These are phyloP conservation scores for Oxystoma pomonae DNA, from an alignment of 2,888 invertebrate species.

Conservation along the genomic window DNA sequence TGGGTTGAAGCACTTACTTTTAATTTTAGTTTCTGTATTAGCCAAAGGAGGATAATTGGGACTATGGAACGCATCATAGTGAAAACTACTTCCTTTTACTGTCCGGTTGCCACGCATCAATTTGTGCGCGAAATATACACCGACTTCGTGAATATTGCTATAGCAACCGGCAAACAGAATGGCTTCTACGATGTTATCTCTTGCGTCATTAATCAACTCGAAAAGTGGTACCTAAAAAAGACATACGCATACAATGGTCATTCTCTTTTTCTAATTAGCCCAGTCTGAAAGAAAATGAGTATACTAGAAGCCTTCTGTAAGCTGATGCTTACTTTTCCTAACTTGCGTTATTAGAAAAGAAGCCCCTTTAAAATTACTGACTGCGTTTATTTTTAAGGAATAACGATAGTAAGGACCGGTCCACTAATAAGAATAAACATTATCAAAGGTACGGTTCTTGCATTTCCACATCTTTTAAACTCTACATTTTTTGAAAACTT, in stretches of 20 bases:
- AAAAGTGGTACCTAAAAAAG: slow-evolving; percentile 79
- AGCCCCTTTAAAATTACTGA: no score
- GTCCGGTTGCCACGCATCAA: slow-evolving; percentile 87
- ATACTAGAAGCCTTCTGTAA: no score
- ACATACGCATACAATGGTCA: background rate
- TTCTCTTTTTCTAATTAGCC: no score
- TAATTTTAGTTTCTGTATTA: slow-evolving; percentile 74
- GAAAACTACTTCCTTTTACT: slow-evolving; percentile 67
- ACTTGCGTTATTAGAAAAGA: no score
- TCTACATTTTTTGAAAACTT: no score
- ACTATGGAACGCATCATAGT: slow-evolving; percentile 77
- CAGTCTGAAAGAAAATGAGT: no score
- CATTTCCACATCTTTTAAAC: no score
- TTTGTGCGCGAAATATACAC: slow-evolving; percentile 84
- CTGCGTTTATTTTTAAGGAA: no score
- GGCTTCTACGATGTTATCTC: slow-evolving; percentile 88
- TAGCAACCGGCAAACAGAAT: slow-evolving; percentile 85
- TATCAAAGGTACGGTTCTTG: no score
- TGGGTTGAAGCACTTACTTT: slow-evolving; percentile 56
- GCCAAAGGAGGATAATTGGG: slow-evolving; percentile 85
- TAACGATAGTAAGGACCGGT: no score
- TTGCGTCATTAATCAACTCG: slow-evolving; percentile 89
- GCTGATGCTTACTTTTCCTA: no score
- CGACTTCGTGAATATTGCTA: slow-evolving; percentile 83
- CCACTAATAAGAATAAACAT: no score